Percentiles rank a stretch among this genome's conserved stretches.
phyloP scores from a whole-genome alignment of 2,888 invertebrate genomes.

The Junonia oenone region DNA sequence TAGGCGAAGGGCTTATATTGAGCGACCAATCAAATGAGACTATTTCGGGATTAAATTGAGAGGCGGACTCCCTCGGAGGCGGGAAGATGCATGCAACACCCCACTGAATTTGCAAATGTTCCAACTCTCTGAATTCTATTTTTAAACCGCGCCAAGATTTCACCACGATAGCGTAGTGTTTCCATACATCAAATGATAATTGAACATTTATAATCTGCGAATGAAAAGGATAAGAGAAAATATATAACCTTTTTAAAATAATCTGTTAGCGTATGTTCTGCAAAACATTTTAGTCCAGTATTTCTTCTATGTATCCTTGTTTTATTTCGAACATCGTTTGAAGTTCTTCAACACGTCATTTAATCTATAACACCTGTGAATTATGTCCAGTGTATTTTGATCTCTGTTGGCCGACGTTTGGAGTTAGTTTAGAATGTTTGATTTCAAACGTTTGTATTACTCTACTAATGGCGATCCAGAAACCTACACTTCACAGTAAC shows the following conservation, averaged over 20 bases:
- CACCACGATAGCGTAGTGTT: slow-evolving; percentile 2
- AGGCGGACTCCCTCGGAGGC: slow-evolving; percentile 58
- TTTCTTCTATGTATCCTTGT: slow-evolving; percentile 14
- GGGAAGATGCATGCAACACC: slow-evolving; percentile 42
- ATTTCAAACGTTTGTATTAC: slow-evolving; percentile 16
- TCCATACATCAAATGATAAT: not conserved
- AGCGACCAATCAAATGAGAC: slow-evolving; percentile 60
- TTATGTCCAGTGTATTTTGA: not conserved
- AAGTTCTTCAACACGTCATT: slow-evolving; percentile 16
- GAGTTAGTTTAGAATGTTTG: slow-evolving; percentile 9
- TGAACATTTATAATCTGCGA: not conserved
- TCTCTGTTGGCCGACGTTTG: not conserved
- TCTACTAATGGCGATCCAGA: slow-evolving; percentile 24
- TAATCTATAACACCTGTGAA: slow-evolving; percentile 28
- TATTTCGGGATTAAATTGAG: slow-evolving; percentile 55
- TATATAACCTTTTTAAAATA: not conserved
- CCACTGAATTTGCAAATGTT: slow-evolving; percentile 35
- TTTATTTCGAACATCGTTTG: slow-evolving; percentile 23
- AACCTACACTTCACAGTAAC: slow-evolving; percentile 9
- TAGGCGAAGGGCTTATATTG: slow-evolving; percentile 54
- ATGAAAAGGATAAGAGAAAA: not conserved
- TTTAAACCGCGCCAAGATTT: slow-evolving; percentile 24
- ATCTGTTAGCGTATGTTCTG: slow-evolving; percentile 10
- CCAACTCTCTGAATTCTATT: slow-evolving; percentile 39
- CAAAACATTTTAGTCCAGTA: slow-evolving; percentile 13